A percentile compares a stretch with the other conserved stretches of the same genome.
These are phyloP conservation scores for Harlomillsia oculata DNA, from an alignment of 1,140 invertebrate species.

Conservation along the genomic window DNA sequence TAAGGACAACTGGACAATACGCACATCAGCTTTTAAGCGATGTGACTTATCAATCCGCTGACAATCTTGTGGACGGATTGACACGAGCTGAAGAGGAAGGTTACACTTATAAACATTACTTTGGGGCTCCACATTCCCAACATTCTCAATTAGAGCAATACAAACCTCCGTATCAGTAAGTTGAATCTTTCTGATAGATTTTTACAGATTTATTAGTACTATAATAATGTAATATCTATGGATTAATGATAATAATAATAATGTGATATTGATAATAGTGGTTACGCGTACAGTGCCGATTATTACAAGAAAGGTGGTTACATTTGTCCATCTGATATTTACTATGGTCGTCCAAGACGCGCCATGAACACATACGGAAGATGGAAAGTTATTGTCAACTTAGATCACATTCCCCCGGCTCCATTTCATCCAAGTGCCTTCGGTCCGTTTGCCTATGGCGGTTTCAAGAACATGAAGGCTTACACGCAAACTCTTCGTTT, in stretches of 20 bases:
- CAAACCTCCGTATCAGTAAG: slow-evolving; percentile 31
- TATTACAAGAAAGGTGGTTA: slow-evolving; percentile 38
- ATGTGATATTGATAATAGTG: slow-evolving; percentile 19
- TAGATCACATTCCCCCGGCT: slow-evolving; percentile 19
- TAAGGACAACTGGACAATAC: slow-evolving; percentile 26
- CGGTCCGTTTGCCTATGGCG: too few species aligned
- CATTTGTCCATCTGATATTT: slow-evolving; percentile 38
- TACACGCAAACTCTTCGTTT: slow-evolving; percentile 36
- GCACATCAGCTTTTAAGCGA: slow-evolving; percentile 35
- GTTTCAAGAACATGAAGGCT: background rate
- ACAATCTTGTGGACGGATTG: slow-evolving; percentile 36
- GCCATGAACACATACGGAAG: slow-evolving; percentile 37
- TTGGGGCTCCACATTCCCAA: slow-evolving; percentile 25
- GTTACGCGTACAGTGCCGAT: slow-evolving; percentile 30
- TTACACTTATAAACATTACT: slow-evolving; percentile 37
- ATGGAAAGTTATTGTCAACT: slow-evolving; percentile 37
- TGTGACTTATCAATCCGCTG: slow-evolving; percentile 38
- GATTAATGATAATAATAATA: background rate
- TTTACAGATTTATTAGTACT: background rate
- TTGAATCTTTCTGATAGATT: background rate
- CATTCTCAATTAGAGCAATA: slow-evolving; percentile 21
- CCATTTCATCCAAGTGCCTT: too few species aligned
- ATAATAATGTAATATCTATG: background rate
- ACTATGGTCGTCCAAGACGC: slow-evolving; percentile 34
- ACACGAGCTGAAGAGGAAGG: slow-evolving; percentile 36